A percentile compares a stretch with the other conserved stretches of the same genome.
Conservation (phyloP, 2,113 vertebrate species). For the Pteropus alecto region DNA sequence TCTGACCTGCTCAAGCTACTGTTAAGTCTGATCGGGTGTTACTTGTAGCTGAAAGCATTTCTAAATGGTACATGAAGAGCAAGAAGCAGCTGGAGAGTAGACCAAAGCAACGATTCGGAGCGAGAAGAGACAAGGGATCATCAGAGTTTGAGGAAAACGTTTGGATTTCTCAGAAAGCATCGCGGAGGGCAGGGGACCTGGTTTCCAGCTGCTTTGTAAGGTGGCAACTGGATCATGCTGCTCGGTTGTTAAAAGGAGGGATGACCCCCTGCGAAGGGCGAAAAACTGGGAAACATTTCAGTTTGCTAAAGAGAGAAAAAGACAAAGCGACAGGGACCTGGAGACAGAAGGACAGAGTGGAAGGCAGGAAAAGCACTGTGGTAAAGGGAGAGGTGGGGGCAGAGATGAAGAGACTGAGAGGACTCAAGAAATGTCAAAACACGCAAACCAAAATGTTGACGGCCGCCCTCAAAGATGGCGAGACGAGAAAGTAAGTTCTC, state of each 20-base stretch:
- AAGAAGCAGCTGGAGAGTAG: not conserved
- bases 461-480: fast-evolving
- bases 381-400: not conserved
- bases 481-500: not conserved
- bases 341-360: not conserved
- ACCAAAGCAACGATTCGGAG: not conserved
- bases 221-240: not conserved
- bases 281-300: not conserved
- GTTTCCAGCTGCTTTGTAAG: not conserved
- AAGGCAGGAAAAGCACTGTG: not conserved
- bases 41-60: not conserved
- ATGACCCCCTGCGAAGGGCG: not conserved
- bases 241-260: not conserved
- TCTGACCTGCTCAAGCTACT: not conserved
- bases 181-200: not conserved
- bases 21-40: not conserved
- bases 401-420: not conserved
- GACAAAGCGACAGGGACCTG: not conserved
- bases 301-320: not conserved
- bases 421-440: not conserved
- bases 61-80: not conserved
- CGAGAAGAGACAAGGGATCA: not conserved
- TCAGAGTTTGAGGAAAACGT: not conserved
- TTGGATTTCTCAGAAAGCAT: not conserved
- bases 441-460: fast-evolving